These are phyloP conservation scores for Trematomus loennbergii DNA, from an alignment of 2,113 vertebrate genomes.

Conservation along the genomic window DNA sequence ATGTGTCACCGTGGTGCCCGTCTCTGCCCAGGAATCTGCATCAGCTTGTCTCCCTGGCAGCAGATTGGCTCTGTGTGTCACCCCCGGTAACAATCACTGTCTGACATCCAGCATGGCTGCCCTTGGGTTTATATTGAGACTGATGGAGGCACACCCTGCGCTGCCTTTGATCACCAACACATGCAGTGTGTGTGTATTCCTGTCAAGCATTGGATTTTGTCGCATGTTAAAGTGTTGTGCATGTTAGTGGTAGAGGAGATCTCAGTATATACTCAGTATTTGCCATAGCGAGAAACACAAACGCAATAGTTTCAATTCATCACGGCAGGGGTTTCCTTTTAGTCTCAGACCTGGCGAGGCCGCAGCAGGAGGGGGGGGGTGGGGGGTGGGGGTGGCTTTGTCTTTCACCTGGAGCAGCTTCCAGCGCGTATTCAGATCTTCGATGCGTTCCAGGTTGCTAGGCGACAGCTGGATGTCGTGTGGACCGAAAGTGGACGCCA, in stretches of 20 bases:
- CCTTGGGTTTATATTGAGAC: slow-evolving; percentile 34
- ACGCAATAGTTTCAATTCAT: too few relatives aligned
- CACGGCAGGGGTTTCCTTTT: too few relatives aligned
- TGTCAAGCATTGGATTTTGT: neutral
- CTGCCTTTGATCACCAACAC: slow-evolving; percentile 43
- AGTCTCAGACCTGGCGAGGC: too few relatives aligned
- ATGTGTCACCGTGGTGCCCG: slow-evolving; percentile 23
- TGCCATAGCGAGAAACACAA: too few relatives aligned
- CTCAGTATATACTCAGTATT: too few relatives aligned
- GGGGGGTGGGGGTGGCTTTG: neutral
- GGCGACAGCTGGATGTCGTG: slow-evolving; percentile 90
- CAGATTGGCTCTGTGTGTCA: slow-evolving; percentile 65
- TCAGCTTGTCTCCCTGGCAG: slow-evolving; percentile 43
- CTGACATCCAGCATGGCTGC: slow-evolving; percentile 45
- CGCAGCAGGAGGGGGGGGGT: too few relatives aligned
- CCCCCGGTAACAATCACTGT: slow-evolving; percentile 57
- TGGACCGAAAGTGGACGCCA: slow-evolving; percentile 87
- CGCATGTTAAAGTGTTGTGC: neutral
- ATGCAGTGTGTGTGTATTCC: slow-evolving; percentile 12
- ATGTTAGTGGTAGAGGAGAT: neutral
- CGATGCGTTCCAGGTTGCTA: slow-evolving; percentile 89
- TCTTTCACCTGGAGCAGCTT: slow-evolving; percentile 92
- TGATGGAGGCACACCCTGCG: slow-evolving; percentile 30
- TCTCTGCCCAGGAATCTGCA: slow-evolving; percentile 27
- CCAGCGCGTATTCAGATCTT: slow-evolving; percentile 96